Evolutionary conservation across 2,797 vertebrate species (phyloP).

Genomic region (Megalops cyprinoides): DNA sequence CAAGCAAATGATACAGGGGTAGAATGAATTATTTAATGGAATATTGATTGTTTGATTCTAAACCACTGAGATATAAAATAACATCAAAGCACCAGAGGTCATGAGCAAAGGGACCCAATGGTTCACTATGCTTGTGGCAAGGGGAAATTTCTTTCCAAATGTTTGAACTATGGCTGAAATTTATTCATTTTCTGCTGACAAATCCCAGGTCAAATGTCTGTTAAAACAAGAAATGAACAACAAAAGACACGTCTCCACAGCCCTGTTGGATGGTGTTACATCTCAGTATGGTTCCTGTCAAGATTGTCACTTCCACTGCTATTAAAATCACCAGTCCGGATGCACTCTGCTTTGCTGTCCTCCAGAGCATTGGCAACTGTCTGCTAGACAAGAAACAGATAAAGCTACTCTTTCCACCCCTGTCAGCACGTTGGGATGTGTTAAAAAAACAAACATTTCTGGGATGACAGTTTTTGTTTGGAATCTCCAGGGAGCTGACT

Average conservation of each 20-base stretch:
- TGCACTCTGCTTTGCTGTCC: conserved; percentile 13
- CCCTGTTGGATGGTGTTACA: conserved; percentile 5
- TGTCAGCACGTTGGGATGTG: conserved; percentile 4
- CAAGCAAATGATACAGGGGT: neutral
- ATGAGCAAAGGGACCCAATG: neutral
- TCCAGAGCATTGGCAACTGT: conserved; percentile 17
- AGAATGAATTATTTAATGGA: neutral
- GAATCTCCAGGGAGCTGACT: neutral
- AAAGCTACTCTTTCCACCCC: neutral
- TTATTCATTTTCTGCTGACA: neutral
- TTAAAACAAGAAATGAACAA: conserved; percentile 20
- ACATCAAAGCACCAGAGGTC: neutral
- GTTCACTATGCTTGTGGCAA: neutral
- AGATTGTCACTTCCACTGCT: conserved; percentile 19
- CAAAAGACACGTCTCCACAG: neutral
- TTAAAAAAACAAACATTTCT: conserved; percentile 12
- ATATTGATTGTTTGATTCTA: neutral
- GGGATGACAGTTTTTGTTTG: neutral
- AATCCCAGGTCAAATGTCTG: conserved; percentile 4
- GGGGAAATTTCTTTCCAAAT: neutral
- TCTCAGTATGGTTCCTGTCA: conserved; percentile 24
- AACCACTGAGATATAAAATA: neutral
- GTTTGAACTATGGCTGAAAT: neutral
- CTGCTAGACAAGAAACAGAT: conserved; percentile 16
- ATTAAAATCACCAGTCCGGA: conserved; percentile 23